phyloP scores from a whole-genome alignment of 2,888 invertebrate genomes.

The Synergus itoensis region DNA sequence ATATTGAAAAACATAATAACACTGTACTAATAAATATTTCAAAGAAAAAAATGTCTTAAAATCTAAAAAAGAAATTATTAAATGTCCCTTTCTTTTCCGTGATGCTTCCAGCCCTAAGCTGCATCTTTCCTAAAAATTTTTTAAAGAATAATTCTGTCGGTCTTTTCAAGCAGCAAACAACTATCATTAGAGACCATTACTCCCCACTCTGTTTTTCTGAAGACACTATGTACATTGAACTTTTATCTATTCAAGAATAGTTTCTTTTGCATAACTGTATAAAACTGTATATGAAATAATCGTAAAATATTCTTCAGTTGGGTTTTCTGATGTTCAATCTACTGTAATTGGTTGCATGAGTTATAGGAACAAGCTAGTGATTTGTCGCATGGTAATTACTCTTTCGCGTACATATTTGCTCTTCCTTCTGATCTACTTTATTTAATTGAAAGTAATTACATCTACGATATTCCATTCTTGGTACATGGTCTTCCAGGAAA shows the following conservation, averaged over 20 bases:
- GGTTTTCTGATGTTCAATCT: background rate
- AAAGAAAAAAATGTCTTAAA: background rate
- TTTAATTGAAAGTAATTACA: slow-evolving; percentile 29
- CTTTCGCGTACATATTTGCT: background rate
- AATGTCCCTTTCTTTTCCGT: background rate
- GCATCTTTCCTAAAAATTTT: background rate
- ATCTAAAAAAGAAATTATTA: background rate
- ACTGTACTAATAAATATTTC: background rate
- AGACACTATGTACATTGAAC: background rate
- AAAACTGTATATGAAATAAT: slow-evolving; percentile 1
- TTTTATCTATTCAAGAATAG: slow-evolving; percentile 1
- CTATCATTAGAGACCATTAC: slow-evolving; percentile 35
- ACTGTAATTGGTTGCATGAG: slow-evolving; percentile 14
- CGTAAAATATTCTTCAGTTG: background rate
- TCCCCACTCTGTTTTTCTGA: background rate
- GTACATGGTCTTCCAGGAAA: background rate
- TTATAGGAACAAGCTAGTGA: background rate
- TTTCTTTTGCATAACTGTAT: slow-evolving; percentile 24
- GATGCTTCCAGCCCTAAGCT: background rate
- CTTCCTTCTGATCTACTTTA: slow-evolving; percentile 17
- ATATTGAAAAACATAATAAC: too few relatives aligned
- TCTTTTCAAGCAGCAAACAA: slow-evolving; percentile 16
- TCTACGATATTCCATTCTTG: background rate
- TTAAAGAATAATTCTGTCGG: background rate
- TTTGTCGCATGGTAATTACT: slow-evolving; percentile 21